Conservation (phyloP, 2,797 vertebrate species). For the Cyprinodon diabolis region DNA sequence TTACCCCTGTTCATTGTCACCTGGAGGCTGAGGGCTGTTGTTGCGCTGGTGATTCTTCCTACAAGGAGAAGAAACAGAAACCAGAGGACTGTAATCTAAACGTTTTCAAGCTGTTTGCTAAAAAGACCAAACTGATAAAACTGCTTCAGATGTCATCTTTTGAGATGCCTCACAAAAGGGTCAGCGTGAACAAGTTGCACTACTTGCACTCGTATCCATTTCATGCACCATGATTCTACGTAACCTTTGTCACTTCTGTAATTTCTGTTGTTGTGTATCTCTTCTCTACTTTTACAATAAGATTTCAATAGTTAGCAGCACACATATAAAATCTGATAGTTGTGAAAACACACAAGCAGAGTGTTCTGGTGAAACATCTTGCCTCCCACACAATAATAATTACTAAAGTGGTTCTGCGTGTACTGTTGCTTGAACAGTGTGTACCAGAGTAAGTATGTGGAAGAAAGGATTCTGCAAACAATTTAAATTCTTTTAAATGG, state of each 20-base stretch:
- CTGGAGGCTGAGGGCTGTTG: conserved; percentile 47
- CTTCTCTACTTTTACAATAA: not conserved
- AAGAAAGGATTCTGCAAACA: conserved; percentile 6
- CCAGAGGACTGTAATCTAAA: not conserved
- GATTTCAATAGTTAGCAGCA: not conserved
- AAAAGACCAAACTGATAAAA: not conserved
- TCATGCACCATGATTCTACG: not conserved
- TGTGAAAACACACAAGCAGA: conserved; percentile 1
- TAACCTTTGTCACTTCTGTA: not conserved
- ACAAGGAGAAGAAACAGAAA: not conserved
- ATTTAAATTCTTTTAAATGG: conserved; percentile 3
- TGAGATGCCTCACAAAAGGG: not conserved
- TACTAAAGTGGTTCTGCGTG: conserved; percentile 10
- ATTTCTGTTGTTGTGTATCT: not conserved
- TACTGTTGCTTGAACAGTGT: conserved; percentile 4
- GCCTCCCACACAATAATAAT: conserved; percentile 5
- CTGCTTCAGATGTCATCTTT: not conserved
- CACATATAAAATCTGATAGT: not conserved
- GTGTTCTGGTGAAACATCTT: conserved; percentile 6
- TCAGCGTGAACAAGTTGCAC: not conserved
- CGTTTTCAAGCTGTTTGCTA: not conserved
- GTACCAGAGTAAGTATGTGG: conserved; percentile 2
- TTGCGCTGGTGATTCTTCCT: conserved; percentile 61
- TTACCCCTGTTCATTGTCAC: conserved; percentile 73
- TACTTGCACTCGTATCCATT: not conserved